phyloP scores from a whole-genome alignment of 1,140 invertebrate genomes.

The Sitobion miscanthi region DNA sequence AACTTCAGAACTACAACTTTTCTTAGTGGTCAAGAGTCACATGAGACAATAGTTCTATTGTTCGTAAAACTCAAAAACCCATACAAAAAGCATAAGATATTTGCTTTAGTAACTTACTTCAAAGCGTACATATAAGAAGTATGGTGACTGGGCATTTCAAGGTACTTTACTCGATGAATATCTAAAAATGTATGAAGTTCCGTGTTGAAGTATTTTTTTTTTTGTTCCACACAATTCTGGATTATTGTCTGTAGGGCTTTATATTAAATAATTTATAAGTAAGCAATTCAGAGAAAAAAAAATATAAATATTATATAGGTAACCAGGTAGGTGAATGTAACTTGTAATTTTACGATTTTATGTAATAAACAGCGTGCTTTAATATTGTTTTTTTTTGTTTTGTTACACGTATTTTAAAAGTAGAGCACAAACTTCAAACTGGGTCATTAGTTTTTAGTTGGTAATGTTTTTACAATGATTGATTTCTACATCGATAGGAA shows the following conservation, averaged over 20 bases:
- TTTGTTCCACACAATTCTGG: background rate
- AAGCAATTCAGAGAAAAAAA: background rate
- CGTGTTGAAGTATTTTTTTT: background rate
- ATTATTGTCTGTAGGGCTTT: background rate
- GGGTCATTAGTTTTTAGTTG: background rate
- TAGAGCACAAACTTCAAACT: background rate
- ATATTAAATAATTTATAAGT: slow-evolving; percentile 23
- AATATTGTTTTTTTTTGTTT: background rate
- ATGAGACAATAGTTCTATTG: background rate
- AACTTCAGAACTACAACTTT: background rate
- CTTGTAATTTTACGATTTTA: background rate
- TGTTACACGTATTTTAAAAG: background rate
- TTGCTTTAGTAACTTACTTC: slow-evolving; percentile 5
- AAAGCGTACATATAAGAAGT: background rate
- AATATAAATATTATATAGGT: background rate
- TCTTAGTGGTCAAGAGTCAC: slow-evolving; percentile 10
- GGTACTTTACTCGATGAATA: slow-evolving; percentile 10
- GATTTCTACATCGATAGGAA: background rate
- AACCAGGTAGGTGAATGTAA: background rate
- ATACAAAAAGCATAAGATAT: slow-evolving; percentile 13
- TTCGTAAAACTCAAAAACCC: background rate
- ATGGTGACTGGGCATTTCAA: background rate
- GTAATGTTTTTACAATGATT: background rate
- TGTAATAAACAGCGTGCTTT: background rate
- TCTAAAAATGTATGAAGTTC: background rate